A percentile compares a stretch with the other conserved stretches of the same genome.
phyloP scores from a whole-genome alignment of 2,113 vertebrate species.

The Proterorhinus semilunaris region DNA sequence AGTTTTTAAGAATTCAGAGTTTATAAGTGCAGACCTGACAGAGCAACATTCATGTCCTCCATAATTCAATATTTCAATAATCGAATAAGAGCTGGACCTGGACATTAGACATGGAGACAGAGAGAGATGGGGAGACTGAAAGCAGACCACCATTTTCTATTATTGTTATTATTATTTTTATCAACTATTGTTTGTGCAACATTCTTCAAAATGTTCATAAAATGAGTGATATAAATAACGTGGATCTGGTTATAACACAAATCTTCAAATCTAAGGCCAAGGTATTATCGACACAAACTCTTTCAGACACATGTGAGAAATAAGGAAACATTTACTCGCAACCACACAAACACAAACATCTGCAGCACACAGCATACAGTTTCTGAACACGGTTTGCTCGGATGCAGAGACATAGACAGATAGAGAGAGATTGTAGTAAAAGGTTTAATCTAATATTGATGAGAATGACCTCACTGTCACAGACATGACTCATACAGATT shows the following conservation, averaged over 20 bases:
- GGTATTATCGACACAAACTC: no score
- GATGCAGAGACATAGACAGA: background rate
- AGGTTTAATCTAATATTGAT: slow-evolving; percentile 13
- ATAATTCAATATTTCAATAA: slow-evolving; percentile 6
- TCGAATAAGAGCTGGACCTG: background rate
- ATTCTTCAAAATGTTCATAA: no score
- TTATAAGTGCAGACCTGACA: background rate
- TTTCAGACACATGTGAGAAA: background rate
- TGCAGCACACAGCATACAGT: background rate
- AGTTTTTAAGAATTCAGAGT: background rate
- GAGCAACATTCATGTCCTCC: background rate
- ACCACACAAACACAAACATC: background rate
- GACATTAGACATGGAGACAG: background rate
- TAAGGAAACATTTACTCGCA: background rate
- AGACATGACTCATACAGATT: slow-evolving; percentile 1
- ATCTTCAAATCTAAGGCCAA: no score
- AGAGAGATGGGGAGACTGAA: background rate
- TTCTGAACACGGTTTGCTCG: background rate
- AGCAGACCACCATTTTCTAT: background rate
- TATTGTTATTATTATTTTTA: no score
- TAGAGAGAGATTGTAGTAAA: background rate
- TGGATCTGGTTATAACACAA: no score
- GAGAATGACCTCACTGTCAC: slow-evolving; percentile 8
- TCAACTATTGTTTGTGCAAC: no score
- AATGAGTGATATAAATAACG: no score